Base-by-base conservation (phyloP, 2,797 vertebrate genomes). In the Coendou prehensilis region DNA sequence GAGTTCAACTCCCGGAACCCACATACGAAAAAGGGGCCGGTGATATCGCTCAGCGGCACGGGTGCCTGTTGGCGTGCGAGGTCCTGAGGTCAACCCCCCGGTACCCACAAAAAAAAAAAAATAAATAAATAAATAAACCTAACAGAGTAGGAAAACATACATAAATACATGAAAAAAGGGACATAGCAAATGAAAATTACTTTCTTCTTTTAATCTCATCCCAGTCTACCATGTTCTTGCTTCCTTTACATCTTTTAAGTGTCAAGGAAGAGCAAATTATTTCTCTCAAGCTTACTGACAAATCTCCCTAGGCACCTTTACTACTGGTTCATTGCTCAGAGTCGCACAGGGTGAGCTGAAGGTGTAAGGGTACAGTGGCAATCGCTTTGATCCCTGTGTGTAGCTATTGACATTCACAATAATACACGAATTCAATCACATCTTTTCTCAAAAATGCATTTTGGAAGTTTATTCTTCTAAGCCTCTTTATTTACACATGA, bases 401-500 rank as follows among this genome's bases (percentile, higher is more conserved):
- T 79, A 52, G 73, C 47, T 75, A 80, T 9, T 80, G 57, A 67
- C 13, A 75, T 54, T 80, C 75, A 84, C 30, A 91, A 59, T 59
- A 73, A 64, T 59, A 93, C 63, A n/a, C n/a, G 67, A 41, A n/a
- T 59, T 64, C 73, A 52, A 10, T 45, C 20, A 23, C 47, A 18
- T 69, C 33, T 93, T 76, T 88, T 64, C 71, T 95, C 22, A 54
- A 93, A 81, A 88, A 93, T 57, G 7, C n/a, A 67, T 64, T 45
- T 91, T 67, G 13, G 22, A 54, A 75, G 15, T 75, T 82, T 71
- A 79, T 64, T 50, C 17, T 83, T 50, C 47, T 47, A 83, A 79
- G 50, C 73, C 50, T 83, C 14, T 50, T 57, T 63, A n/a, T 45
- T 56, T 50, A 73, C 83, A 3, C 73, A 52, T 84, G 37, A 71